Evolutionary conservation across 2,888 invertebrate genomes (phyloP).

Genomic region (Epinotia nisella): DNA sequence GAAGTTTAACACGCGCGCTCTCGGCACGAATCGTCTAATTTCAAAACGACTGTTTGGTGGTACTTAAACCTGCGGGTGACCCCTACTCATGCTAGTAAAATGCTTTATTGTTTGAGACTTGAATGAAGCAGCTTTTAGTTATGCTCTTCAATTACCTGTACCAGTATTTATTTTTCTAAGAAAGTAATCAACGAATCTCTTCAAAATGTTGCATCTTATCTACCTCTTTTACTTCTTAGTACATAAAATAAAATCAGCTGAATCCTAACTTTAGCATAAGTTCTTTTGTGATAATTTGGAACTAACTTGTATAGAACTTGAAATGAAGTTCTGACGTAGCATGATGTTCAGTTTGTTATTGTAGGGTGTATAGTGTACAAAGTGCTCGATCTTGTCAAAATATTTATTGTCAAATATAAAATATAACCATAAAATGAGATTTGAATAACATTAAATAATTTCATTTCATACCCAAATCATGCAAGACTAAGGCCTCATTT

Average conservation of each 20-base stretch:
- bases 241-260: slow-evolving; percentile 64
- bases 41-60: slow-evolving; percentile 38
- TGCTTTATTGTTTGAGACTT: slow-evolving; percentile 21
- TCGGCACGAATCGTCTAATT: slow-evolving; percentile 20
- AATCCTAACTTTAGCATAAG: slow-evolving; percentile 66
- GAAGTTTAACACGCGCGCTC: slow-evolving; percentile 3
- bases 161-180: slow-evolving; percentile 79
- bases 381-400: slow-evolving; percentile 83
- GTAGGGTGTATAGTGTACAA: slow-evolving; percentile 75
- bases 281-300: slow-evolving; percentile 77
- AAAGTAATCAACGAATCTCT: slow-evolving; percentile 75
- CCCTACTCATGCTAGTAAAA: slow-evolving; percentile 19
- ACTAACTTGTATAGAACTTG: slow-evolving; percentile 48
- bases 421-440: slow-evolving; percentile 45
- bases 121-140: slow-evolving; percentile 24
- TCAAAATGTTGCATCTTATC: slow-evolving; percentile 67
- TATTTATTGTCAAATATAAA: slow-evolving; percentile 82
- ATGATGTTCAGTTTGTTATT: slow-evolving; percentile 49
- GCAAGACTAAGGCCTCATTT: background rate
- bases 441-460: slow-evolving; percentile 35
- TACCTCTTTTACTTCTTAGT: slow-evolving; percentile 81
- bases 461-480: slow-evolving; percentile 23
- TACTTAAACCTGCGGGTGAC: slow-evolving; percentile 37
- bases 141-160: slow-evolving; percentile 69
- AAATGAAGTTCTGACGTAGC: slow-evolving; percentile 20